These are phyloP conservation scores for Eristalis intricaria DNA, from an alignment of 2,888 invertebrate species.

Conservation along the genomic window DNA sequence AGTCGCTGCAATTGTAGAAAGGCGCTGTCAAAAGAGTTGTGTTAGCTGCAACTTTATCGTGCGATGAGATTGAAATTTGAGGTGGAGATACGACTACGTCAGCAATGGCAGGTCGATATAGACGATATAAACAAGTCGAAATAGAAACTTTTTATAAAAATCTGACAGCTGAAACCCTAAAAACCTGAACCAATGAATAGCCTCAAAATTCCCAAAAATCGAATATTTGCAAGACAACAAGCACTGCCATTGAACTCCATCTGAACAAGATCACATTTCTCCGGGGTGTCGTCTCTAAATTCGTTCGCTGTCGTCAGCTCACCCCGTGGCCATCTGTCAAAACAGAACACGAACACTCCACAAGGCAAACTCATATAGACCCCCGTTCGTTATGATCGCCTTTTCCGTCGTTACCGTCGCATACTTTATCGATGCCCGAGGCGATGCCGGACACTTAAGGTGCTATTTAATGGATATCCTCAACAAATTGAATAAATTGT, in stretches of 20 bases:
- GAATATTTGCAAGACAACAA: background rate
- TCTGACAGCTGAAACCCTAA: no score
- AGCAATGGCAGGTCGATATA: no score
- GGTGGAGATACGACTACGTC: no score
- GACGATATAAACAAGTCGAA: no score
- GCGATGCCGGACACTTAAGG: constrained; percentile 39
- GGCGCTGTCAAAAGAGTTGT: no score
- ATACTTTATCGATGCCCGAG: constrained; percentile 21
- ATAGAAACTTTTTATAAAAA: no score
- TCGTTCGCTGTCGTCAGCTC: background rate
- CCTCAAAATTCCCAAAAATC: background rate
- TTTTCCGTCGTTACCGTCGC: constrained; percentile 24
- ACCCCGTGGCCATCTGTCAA: background rate
- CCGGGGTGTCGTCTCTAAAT: background rate
- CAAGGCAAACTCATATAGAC: background rate
- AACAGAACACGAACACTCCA: background rate
- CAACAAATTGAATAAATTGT: constrained; percentile 63
- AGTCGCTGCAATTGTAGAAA: no score
- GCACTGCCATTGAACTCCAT: background rate
- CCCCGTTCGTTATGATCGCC: constrained; percentile 13
- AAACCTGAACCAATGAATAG: background rate
- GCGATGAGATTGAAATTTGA: no score
- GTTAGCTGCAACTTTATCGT: no score
- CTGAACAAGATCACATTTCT: background rate
- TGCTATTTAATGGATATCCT: constrained; percentile 31